Base-by-base conservation (phyloP, 2,113 vertebrate species). In the Cryptomyrus ogoouensis region DNA sequence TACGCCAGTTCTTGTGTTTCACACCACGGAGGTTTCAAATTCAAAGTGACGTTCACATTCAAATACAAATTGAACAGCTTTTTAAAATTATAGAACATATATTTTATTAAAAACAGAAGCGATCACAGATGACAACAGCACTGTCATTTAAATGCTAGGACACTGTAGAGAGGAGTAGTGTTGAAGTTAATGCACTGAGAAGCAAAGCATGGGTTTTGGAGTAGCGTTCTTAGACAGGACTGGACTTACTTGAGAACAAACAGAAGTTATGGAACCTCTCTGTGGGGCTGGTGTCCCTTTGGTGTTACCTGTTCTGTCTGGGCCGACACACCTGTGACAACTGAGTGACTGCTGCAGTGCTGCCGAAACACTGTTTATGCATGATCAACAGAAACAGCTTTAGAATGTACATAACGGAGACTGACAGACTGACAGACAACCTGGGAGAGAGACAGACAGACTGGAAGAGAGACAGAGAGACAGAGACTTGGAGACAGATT, bases 271-370 rank as follows among this genome's bases (percentile, higher is more conserved):
- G 6, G 94, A 92, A 93, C 92, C 94, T 93, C 93, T 92, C 93
- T 92, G 91, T 92, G 91, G 91, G 91, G 90, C 92, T 91, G 89
- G 93, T 92, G 93, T 94, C 92, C 91, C 88, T 95, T 92, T 92
- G 91, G 90, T 93, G 94, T 93, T 93, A 93, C 92, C 1, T 90
- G 93, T 91, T 91, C 90, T 49, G 42, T 91, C 90, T 49, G 42
- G 88, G 87, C 89, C 0, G 44, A 21, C 53, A 31, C 44, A 27
- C 47, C 21, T 50, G 80, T 53, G 53, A n/a, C 56, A 58, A 58
- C 19, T 21, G 53, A 21, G 4, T 66, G n/a, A 21, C 31, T 44
- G 39, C 85, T 89, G 90, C n/a, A 24, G 66, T 3, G 2, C 27
- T 70, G 8, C 10, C 66, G 58, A 21, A 27, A 31, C 3, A 49